These are phyloP conservation scores for Gadus chalcogrammus DNA, from an alignment of 2,113 vertebrate species.

Conservation along the genomic window DNA sequence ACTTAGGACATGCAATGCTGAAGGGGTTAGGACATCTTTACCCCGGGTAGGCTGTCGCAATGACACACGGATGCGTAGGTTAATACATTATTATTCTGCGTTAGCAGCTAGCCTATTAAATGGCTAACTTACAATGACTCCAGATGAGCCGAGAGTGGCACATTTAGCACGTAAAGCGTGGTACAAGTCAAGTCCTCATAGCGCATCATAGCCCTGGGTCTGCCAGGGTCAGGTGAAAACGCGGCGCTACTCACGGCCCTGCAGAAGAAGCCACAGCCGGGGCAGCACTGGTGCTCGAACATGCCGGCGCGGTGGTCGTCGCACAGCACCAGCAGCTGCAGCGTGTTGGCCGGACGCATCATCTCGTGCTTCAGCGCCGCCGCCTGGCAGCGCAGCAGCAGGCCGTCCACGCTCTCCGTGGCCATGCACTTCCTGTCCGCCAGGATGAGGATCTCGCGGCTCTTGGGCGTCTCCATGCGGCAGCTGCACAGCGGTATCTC, in stretches of 20 bases:
- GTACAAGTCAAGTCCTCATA: too few relatives aligned
- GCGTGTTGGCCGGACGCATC: conserved; percentile 96
- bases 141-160: too few relatives aligned
- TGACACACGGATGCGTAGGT: too few relatives aligned
- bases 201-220: too few relatives aligned
- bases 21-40: too few relatives aligned
- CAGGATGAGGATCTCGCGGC: conserved; percentile 89
- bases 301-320: conserved; percentile 95
- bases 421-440: conserved; percentile 99
- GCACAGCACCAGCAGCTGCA: conserved; percentile 92
- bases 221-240: too few relatives aligned
- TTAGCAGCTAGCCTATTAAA: too few relatives aligned
- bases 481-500: conserved; percentile 97
- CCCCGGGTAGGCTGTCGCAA: too few relatives aligned
- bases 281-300: conserved; percentile 98
- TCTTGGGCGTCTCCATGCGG: conserved; percentile 96
- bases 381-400: conserved; percentile 89
- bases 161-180: too few relatives aligned
- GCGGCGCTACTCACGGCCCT: conserved; percentile 81
- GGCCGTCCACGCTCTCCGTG: conserved; percentile 87
- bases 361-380: conserved; percentile 92
- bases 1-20: too few relatives aligned
- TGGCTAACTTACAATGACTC: too few relatives aligned
- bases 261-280: conserved; percentile 96
- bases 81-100: too few relatives aligned